A percentile compares a stretch with the other conserved stretches of the same genome.
Evolutionary conservation across 2,797 vertebrate species (phyloP).

Genomic region (Muscicapa striata): DNA sequence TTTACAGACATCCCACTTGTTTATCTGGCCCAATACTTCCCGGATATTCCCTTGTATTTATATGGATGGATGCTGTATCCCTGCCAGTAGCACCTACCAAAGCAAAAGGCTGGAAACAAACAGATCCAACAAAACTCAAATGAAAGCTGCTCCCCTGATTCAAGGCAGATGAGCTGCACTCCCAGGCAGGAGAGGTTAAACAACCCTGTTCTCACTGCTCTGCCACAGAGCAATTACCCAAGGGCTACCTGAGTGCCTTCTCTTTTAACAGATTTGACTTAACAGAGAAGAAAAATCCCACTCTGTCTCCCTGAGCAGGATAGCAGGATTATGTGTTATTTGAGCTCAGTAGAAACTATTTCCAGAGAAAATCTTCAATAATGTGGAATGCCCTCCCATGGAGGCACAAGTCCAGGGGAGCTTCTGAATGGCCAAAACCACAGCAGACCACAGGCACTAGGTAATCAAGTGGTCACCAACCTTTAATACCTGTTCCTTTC

Average conservation of each 20-base stretch:
- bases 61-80: not conserved
- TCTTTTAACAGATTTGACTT: not conserved
- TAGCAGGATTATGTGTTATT: not conserved
- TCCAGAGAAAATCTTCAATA: not conserved
- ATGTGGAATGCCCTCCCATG: not conserved
- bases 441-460: not conserved
- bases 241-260: not conserved
- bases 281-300: not conserved
- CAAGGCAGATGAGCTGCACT: not conserved
- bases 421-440: not conserved
- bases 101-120: not conserved
- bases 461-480: not conserved
- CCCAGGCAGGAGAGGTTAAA: not conserved
- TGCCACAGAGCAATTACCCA: not conserved
- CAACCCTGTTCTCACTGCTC: not conserved
- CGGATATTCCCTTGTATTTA: not conserved
- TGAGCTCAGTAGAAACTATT: not conserved
- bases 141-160: not conserved
- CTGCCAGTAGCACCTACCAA: not conserved
- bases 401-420: not conserved
- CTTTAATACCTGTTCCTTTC: not conserved
- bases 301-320: not conserved
- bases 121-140: not conserved
- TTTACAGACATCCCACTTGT: not conserved
- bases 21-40: slow-evolving; percentile 17